These are phyloP conservation scores for Phataginus tetradactyla DNA, from an alignment of 2,797 vertebrate genomes.

Conservation along the genomic window DNA sequence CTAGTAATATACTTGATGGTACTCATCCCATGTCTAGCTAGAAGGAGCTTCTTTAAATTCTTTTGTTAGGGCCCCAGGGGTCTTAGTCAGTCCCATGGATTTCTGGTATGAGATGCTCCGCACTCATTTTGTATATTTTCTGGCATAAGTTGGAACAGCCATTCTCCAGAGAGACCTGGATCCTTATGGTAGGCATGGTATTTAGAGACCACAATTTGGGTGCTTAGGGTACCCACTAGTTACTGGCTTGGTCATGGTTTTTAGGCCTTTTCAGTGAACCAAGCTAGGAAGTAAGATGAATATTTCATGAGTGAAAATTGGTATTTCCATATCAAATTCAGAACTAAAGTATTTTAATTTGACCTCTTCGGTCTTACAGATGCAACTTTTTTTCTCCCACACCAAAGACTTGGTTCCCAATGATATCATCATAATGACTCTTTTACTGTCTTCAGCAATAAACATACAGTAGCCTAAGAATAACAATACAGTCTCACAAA, in stretches of 20 bases:
- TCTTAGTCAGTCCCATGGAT: background rate
- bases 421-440: background rate
- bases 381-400: background rate
- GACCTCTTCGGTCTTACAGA: background rate
- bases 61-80: background rate
- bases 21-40: background rate
- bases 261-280: background rate
- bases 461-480: background rate
- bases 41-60: background rate
- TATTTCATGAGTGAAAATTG: background rate
- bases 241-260: background rate
- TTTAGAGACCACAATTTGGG: background rate
- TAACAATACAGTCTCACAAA: background rate
- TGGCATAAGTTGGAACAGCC: background rate
- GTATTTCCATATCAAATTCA: background rate
- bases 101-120: background rate
- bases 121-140: background rate
- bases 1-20: background rate
- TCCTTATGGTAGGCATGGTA: background rate
- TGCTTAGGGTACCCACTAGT: background rate
- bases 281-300: constrained; percentile 33
- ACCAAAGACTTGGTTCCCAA: background rate
- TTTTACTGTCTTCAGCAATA: background rate
- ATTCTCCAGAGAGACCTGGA: background rate
- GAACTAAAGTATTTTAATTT: constrained; percentile 18